phyloP scores from a whole-genome alignment of 2,797 vertebrate genomes.

The Eurystomus glaucurus region DNA sequence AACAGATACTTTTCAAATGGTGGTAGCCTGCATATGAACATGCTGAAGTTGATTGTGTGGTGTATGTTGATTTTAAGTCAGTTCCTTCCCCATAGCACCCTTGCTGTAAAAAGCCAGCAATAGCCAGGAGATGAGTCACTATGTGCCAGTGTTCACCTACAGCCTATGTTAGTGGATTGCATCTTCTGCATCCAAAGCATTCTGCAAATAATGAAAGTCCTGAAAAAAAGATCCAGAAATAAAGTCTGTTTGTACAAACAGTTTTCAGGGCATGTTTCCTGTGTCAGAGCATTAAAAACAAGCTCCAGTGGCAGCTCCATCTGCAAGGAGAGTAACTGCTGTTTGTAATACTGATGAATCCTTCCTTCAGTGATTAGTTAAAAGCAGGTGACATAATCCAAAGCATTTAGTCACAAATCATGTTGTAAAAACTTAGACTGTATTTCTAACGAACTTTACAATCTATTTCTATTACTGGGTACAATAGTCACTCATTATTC shows the following conservation, averaged over 20 bases:
- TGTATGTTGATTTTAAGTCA: background rate
- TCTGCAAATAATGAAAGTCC: background rate
- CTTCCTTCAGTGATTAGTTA: background rate
- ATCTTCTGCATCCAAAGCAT: background rate
- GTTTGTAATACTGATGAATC: background rate
- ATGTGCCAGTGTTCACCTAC: background rate
- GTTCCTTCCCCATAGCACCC: background rate
- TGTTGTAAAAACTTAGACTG: slow-evolving; percentile 25
- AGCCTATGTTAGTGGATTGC: background rate
- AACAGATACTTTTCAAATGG: background rate
- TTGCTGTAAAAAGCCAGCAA: background rate
- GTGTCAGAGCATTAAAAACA: background rate
- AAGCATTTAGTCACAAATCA: background rate
- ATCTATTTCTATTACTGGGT: slow-evolving; percentile 44
- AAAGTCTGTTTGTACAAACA: background rate
- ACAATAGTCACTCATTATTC: background rate
- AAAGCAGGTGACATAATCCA: background rate
- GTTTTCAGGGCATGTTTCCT: background rate
- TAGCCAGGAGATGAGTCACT: background rate
- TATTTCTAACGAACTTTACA: slow-evolving; percentile 11
- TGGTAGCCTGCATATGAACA: background rate
- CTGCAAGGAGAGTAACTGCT: background rate
- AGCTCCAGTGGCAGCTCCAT: background rate
- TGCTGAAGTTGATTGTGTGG: background rate
- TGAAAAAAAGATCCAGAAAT: background rate